A percentile compares a stretch with the other conserved stretches of the same genome.
phyloP scores from a whole-genome alignment of 2,113 vertebrate genomes.

The Phaethornis superciliosus region DNA sequence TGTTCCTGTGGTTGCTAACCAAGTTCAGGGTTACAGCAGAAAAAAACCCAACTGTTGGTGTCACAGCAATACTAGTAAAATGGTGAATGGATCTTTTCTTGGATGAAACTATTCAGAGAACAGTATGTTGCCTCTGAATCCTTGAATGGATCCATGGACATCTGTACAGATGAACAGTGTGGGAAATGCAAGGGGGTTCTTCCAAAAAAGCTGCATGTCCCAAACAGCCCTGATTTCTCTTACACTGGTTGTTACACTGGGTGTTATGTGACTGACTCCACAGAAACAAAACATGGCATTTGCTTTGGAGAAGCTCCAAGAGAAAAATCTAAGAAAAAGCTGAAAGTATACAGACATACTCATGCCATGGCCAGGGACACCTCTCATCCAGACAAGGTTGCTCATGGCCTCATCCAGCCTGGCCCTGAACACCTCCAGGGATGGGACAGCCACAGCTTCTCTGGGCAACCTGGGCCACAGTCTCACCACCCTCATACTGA shows the following conservation, averaged over 20 bases:
- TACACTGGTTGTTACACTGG: neutral
- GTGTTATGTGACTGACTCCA: neutral
- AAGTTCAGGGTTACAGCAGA: neutral
- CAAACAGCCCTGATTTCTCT: neutral
- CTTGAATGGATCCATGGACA: neutral
- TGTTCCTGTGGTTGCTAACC: neutral
- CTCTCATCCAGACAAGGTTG: too few species aligned
- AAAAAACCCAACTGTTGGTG: neutral
- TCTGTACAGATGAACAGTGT: neutral
- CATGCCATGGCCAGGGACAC: too few species aligned
- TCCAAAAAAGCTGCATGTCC: neutral
- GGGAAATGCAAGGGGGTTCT: neutral
- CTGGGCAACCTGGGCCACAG: too few species aligned
- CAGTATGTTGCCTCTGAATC: neutral
- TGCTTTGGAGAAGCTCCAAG: neutral
- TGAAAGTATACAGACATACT: neutral
- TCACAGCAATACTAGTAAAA: neutral
- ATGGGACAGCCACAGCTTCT: too few species aligned
- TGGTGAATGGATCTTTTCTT: neutral
- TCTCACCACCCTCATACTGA: too few species aligned
- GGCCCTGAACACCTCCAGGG: too few species aligned
- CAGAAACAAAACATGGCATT: neutral
- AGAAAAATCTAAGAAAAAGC: neutral
- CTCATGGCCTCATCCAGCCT: too few species aligned
- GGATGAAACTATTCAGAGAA: neutral